Evolutionary conservation across 2,888 invertebrate species (phyloP), one percentile per base, ranked within the genome.

Genomic region (Troglohyphantes excavatus): DNA sequence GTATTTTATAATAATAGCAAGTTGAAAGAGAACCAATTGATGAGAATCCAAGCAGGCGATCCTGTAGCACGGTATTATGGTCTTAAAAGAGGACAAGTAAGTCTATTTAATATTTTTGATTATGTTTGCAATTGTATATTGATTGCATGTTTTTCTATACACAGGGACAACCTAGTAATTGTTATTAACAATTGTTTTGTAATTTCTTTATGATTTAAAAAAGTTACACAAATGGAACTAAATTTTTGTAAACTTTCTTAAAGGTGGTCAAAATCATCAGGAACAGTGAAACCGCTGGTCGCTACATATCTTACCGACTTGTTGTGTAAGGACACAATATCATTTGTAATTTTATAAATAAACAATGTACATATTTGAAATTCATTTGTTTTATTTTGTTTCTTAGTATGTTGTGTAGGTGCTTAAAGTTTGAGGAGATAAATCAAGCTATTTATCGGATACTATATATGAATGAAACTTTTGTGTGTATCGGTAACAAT

Each of bases 41-140:
- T 99, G 96, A 96, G 99, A 93, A 99, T 99, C 93, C 99, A 99
- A 94, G 97, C 97, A 9, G 98, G 98, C 78, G 99, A 99, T 94
- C 99, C 99, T 0, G 99, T 99, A 0, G 98, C 99, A 0, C 95
- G 99, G 93, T 99, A 99, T 94, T 99, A 98, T 94, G 99, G 99
- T 90, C 95, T 99, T 11, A 99, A 98, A 94, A 95, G 99, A 94
- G 99, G 99, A 92, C 99, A 99, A 95, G 97, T 97, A 93, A 86
- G 70, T 70, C 17, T 23, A 11, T 53, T 33, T 70, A 33, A 17
- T 23, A 46, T 17, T 2, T 46, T 23, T 46, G 9, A 39, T 39
- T 19, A 19, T 19, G 33, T 72, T 70, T 72, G 17, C 21, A 39
- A 39, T 11, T 11, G 3, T 39, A 5, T 61, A 61, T 61, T n/a